Base-by-base conservation (phyloP, 2,113 vertebrate genomes). In the Tricholaema leucomelas region DNA sequence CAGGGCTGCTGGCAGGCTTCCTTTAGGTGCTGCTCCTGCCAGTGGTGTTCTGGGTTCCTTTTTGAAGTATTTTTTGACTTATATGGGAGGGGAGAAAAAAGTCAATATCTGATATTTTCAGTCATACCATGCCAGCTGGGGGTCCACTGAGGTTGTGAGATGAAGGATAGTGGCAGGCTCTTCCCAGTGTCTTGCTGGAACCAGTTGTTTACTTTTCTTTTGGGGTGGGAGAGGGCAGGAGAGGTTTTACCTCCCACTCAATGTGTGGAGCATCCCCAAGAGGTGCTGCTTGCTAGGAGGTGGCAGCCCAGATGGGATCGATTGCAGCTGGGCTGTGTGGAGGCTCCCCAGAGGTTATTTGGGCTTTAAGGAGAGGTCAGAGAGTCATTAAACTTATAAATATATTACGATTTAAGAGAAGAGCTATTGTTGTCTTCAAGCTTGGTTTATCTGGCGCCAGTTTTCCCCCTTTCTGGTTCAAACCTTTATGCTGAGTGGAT, bases 291-390 rank as follows among this genome's bases (percentile, higher is more conserved):
- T 14, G n/a, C 86, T 73, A 35, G 36, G 46, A 91, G 83, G 30
- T 31, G 13, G 38, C 85, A 74, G 89, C 85, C 84, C 82, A 92
- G 90, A 81, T 33, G 1, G 81, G 81, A 96, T 96, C 80, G 63
- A 96, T 97, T 15, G 28, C 15, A 14, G 86, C 78, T 28, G 15
- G 77, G 85, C 91, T 27, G 38, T 70, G 38, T 70, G 76, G 69
- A 89, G 69, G 52, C 75, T 92, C 92, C 88, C 91, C 89, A 6
- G 60, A 77, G 91, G 19, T 93, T 90, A 33, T 83, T 78, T 90
- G 94, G 87, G 93, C 92, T 96, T 94, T 93, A 94, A 96, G 93
- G 91, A 88, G 96, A 96, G 93, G 91, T 95, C 93, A 81, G 85
- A 95, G 90, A 91, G 77, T 85, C 93, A 85, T 85, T 54, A 73